These are phyloP conservation scores for Rhimphoctona megacephalus DNA, from an alignment of 2,888 invertebrate species.

Conservation along the genomic window DNA sequence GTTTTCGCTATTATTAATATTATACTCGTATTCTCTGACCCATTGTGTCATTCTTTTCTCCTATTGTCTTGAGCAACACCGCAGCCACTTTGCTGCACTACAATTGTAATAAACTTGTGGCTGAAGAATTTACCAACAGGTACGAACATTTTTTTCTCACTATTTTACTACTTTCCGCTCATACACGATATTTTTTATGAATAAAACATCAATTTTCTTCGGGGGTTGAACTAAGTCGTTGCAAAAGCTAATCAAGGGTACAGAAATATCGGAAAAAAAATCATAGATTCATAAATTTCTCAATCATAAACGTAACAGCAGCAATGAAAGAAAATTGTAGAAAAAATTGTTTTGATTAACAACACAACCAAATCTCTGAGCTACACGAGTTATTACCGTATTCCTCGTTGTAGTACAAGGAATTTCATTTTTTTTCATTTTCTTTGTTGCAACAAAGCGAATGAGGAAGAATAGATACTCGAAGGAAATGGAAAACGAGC, in stretches of 20 bases:
- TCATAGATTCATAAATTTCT: too few species aligned
- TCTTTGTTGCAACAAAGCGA: conserved; percentile 30
- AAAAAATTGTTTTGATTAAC: not conserved
- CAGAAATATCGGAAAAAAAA: not conserved
- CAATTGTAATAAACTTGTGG: conserved; percentile 53
- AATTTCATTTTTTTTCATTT: conserved; percentile 22
- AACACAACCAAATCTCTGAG: not conserved
- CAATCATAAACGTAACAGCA: too few species aligned
- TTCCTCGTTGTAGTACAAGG: not conserved
- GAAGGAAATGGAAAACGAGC: conserved; percentile 50
- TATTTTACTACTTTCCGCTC: not conserved
- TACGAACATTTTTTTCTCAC: conserved; percentile 22
- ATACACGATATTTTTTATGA: too few species aligned
- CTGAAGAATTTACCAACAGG: conserved; percentile 48
- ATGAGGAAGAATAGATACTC: conserved; percentile 56
- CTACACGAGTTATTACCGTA: not conserved
- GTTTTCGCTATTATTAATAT: not conserved
- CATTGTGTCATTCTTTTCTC: conserved; percentile 38
- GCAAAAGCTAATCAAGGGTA: not conserved
- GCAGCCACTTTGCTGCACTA: conserved; percentile 31
- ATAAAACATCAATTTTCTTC: too few species aligned
- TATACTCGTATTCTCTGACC: conserved; percentile 23
- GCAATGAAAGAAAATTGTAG: not conserved
- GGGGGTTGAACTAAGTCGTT: too few species aligned
- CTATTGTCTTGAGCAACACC: conserved; percentile 40